Evolutionary conservation across 2,888 invertebrate species (phyloP).

Genomic region (Peribatodes rhomboidaria): DNA sequence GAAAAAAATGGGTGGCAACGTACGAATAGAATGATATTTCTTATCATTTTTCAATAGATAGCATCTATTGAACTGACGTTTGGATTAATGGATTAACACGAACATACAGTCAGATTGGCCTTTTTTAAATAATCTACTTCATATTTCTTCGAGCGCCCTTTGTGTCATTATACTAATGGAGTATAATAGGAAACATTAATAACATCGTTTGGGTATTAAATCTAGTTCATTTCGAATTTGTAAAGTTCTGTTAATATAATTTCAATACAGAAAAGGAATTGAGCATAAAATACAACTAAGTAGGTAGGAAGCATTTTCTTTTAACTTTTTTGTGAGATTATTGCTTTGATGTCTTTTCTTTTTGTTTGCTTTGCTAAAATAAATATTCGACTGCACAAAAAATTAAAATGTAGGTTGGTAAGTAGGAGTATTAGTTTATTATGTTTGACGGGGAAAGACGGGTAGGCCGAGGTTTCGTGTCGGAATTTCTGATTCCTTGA

Average conservation of each 20-base stretch:
- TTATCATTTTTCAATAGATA: slow-evolving; percentile 53
- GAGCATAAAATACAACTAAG: neutral
- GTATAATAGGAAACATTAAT: slow-evolving; percentile 45
- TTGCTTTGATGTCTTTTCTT: neutral
- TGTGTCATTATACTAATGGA: slow-evolving; percentile 44
- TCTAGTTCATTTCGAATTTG: slow-evolving; percentile 36
- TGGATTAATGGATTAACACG: slow-evolving; percentile 58
- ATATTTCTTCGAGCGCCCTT: slow-evolving; percentile 35
- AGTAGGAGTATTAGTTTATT: too few relatives aligned
- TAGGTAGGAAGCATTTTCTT: neutral
- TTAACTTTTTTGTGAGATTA: neutral
- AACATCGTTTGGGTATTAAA: slow-evolving; percentile 38
- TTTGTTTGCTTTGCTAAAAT: neutral
- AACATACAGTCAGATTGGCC: slow-evolving; percentile 57
- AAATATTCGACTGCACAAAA: too few relatives aligned
- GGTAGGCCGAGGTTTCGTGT: too few relatives aligned
- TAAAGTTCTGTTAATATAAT: neutral
- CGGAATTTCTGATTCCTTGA: too few relatives aligned
- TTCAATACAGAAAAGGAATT: neutral
- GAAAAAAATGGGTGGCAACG: slow-evolving; percentile 18
- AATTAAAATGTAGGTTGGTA: too few relatives aligned
- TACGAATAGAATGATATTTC: slow-evolving; percentile 51
- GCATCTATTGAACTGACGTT: slow-evolving; percentile 49
- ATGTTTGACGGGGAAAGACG: too few relatives aligned
- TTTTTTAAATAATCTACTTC: slow-evolving; percentile 45